phyloP scores from a whole-genome alignment of 2,888 invertebrate species.

The Tridacna crocea region DNA sequence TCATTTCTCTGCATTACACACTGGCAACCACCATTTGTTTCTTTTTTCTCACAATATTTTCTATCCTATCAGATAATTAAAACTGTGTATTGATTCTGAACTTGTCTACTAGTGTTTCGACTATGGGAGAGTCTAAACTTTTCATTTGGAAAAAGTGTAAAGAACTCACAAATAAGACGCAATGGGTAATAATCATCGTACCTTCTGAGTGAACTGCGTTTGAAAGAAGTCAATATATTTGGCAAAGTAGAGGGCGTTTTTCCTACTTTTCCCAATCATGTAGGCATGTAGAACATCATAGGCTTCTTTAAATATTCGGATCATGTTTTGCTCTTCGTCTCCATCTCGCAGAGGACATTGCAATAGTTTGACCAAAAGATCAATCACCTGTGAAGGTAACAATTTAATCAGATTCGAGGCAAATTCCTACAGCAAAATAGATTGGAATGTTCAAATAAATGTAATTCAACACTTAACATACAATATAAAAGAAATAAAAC shows the following conservation, averaged over 20 bases:
- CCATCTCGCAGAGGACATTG: constrained; percentile 80
- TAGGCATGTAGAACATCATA: constrained; percentile 84
- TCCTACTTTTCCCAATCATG: constrained; percentile 84
- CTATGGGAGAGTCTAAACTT: too few species aligned
- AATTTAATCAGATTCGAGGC: neutral
- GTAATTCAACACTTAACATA: too few species aligned
- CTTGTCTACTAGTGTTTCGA: too few species aligned
- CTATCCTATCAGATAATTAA: too few species aligned
- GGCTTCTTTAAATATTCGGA: constrained; percentile 82
- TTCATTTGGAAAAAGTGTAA: too few species aligned
- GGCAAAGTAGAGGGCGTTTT: constrained; percentile 84
- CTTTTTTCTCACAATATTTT: too few species aligned
- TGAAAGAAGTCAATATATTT: constrained; percentile 85
- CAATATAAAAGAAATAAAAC: neutral
- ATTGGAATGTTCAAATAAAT: neutral
- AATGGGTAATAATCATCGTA: constrained; percentile 25
- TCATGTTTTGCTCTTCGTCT: constrained; percentile 81
- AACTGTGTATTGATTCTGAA: too few species aligned
- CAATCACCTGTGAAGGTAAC: constrained; percentile 79
- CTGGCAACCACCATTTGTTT: too few species aligned
- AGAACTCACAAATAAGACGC: too few species aligned
- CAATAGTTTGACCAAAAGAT: constrained; percentile 82
- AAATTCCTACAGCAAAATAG: too few species aligned
- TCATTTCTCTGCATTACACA: too few species aligned
- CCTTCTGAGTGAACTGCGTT: constrained; percentile 83